Conservation (phyloP, 2,888 invertebrate genomes). For the Gymnosoma rotundatum region DNA sequence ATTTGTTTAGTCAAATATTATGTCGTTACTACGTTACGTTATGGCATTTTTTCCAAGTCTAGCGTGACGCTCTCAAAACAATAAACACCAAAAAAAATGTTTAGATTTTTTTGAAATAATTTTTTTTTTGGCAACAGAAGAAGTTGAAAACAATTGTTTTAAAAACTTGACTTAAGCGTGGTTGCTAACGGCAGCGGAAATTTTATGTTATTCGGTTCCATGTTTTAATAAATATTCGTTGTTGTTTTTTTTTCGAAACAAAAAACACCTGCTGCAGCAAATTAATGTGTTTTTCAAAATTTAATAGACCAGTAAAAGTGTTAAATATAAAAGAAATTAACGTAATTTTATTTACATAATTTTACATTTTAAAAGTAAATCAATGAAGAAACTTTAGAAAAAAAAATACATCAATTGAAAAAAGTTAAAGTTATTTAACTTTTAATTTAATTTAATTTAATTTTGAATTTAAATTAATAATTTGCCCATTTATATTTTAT, state of each 20-base stretch:
- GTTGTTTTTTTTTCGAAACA: too few species aligned
- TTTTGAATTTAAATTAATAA: too few species aligned
- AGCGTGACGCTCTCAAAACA: slow-evolving; percentile 60
- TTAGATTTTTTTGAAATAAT: slow-evolving; percentile 15
- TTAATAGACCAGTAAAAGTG: slow-evolving; percentile 5
- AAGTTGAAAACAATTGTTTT: background rate
- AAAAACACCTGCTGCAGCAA: background rate
- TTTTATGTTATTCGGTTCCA: too few species aligned
- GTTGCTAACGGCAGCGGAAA: too few species aligned
- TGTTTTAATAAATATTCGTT: too few species aligned
- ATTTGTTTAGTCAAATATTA: slow-evolving; percentile 23
- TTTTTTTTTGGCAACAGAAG: slow-evolving; percentile 9
- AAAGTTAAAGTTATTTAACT: too few species aligned
- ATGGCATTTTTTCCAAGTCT: slow-evolving; percentile 41
- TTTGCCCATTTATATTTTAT: too few species aligned
- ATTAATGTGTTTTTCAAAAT: background rate
- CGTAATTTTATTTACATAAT: background rate
- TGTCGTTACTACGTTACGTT: slow-evolving; percentile 61
- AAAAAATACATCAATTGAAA: background rate
- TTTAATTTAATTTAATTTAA: too few species aligned
- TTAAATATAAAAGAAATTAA: background rate
- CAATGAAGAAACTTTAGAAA: background rate
- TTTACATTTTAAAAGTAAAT: background rate
- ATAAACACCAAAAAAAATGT: background rate
- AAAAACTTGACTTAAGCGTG: background rate